Evolutionary conservation across 2,113 vertebrate species (phyloP), one percentile per base, ranked within the genome.

Genomic region (Semicossyphus pulcher): DNA sequence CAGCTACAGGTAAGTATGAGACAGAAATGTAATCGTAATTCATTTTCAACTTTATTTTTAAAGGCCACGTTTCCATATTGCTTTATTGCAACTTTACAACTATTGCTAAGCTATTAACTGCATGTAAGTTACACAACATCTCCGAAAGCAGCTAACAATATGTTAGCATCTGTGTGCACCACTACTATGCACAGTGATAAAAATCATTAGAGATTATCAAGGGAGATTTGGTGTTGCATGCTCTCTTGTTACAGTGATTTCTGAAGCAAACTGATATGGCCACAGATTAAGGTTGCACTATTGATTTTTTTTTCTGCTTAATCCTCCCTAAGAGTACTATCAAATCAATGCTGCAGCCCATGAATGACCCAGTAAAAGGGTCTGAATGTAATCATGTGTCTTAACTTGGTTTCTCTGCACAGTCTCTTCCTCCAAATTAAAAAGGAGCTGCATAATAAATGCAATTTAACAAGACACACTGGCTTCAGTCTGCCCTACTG

Each of bases 1-100:
- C 72, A 94, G 93, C 49, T 99, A 99, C 92, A 97, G 96, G 97
- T 99, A 88, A 94, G 77, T 1, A 3, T 37, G 4, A n/a, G n/a
- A n/a, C n/a, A n/a, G n/a, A n/a, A n/a, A n/a, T n/a, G n/a, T n/a
- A n/a, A n/a, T n/a, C n/a, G n/a, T n/a, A n/a, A n/a, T n/a, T n/a
- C n/a, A n/a, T n/a, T n/a, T n/a, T n/a, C n/a, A n/a, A n/a, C n/a
- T n/a, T n/a, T n/a, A n/a, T n/a, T n/a, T n/a, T n/a, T n/a, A n/a
- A n/a, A n/a, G n/a, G n/a, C n/a, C n/a, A n/a, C n/a, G n/a, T n/a
- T n/a, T n/a, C n/a, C n/a, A n/a, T n/a, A n/a, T n/a, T n/a, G 10
- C 41, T 44, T 44, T 44, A 18, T 7, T 44, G 41, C 8, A 18
- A 44, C 41, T 44, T 44, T n/a, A 4, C 28, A 53, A 26, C 15